Conservation (phyloP, 2,797 vertebrate species). For the Chiloscyllium punctatum region DNA sequence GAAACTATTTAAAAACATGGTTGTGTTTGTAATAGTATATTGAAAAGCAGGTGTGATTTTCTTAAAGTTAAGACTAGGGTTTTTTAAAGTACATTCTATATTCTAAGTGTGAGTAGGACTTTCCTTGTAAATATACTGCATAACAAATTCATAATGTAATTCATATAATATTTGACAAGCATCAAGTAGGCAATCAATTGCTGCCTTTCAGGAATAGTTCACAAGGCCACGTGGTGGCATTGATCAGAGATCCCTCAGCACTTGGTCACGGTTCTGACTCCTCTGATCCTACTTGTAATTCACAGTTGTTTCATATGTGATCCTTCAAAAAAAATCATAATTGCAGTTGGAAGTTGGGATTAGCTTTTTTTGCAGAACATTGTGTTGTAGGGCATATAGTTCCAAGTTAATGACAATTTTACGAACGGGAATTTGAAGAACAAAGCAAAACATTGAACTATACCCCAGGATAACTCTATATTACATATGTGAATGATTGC, state of each 20-base stretch:
- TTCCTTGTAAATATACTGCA: background rate
- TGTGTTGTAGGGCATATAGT: background rate
- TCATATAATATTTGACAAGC: background rate
- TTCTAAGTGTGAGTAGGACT: background rate
- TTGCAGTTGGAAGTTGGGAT: background rate
- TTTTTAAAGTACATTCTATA: background rate
- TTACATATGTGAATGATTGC: slow-evolving; percentile 22
- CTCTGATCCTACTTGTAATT: background rate
- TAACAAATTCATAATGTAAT: background rate
- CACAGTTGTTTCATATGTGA: slow-evolving; percentile 30
- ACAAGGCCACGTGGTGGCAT: background rate
- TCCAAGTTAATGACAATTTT: background rate
- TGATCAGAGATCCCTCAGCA: background rate
- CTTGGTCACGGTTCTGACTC: background rate
- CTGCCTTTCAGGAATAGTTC: background rate
- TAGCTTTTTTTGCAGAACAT: background rate
- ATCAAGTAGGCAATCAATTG: background rate
- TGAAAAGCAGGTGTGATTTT: background rate
- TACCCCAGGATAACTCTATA: background rate
- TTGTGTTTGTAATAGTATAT: background rate
- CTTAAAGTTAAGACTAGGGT: background rate
- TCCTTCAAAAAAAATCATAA: background rate
- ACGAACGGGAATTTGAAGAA: background rate
- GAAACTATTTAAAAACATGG: background rate
- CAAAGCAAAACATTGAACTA: background rate